A percentile compares a stretch with the other conserved stretches of the same genome.
phyloP scores from a whole-genome alignment of 2,113 vertebrate species.

The Pavo muticus region DNA sequence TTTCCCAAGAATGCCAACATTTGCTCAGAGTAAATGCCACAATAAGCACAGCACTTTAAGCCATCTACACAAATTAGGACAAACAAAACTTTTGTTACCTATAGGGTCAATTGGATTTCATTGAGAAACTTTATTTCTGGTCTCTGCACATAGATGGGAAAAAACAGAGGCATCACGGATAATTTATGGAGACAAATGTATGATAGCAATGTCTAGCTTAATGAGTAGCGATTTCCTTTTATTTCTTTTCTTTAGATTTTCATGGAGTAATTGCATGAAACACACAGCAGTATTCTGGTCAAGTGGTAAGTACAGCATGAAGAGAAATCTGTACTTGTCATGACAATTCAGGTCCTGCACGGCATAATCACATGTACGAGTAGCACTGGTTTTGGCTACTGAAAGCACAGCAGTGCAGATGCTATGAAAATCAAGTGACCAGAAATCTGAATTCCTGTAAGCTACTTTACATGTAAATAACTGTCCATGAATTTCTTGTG shows the following conservation, averaged over 20 bases:
- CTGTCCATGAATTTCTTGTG: background rate
- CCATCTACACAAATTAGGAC: background rate
- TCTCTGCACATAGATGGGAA: background rate
- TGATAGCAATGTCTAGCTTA: background rate
- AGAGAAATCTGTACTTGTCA: background rate
- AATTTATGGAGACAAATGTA: background rate
- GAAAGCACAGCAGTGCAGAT: background rate
- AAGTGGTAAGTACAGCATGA: background rate
- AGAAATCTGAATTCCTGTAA: background rate
- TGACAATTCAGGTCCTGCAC: background rate
- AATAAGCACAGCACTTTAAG: accelerated
- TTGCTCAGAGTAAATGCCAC: background rate
- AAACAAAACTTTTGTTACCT: background rate
- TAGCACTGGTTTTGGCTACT: background rate
- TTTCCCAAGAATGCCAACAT: background rate
- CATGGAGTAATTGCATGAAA: background rate
- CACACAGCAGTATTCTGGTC: background rate
- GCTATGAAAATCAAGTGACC: background rate
- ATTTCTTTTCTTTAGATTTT: background rate
- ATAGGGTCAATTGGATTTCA: background rate
- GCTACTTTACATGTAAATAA: background rate
- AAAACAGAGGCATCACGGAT: background rate
- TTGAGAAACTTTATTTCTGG: background rate
- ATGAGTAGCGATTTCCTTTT: background rate
- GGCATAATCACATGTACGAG: background rate